These are phyloP conservation scores for Myioborus melanocephalus DNA, from an alignment of 2,797 vertebrate species.

Conservation along the genomic window DNA sequence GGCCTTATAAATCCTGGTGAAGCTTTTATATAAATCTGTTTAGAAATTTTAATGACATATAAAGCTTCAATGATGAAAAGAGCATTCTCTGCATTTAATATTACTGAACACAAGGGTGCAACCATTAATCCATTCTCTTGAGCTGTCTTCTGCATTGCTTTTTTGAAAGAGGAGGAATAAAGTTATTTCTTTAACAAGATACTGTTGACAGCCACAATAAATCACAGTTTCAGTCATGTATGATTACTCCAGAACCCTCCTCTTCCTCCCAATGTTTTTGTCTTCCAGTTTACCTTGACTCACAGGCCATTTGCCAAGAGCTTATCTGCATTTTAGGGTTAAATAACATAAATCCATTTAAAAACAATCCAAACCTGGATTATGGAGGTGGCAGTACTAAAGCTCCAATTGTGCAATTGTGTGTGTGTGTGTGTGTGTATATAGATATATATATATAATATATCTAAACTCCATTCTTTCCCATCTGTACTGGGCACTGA, in stretches of 20 bases:
- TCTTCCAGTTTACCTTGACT: neutral
- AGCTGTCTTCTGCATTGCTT: neutral
- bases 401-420: neutral
- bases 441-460: neutral
- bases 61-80: neutral
- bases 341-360: neutral
- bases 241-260: neutral
- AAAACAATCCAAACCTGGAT: neutral
- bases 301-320: neutral
- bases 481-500: neutral
- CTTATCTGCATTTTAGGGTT: neutral
- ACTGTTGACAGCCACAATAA: neutral
- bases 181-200: conserved; percentile 1
- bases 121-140: conserved; percentile 20
- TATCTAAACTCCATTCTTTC: neutral
- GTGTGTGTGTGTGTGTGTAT: no score
- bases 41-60: conserved; percentile 30
- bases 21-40: conserved; percentile 49
- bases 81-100: neutral
- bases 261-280: neutral
- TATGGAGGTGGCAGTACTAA: neutral
- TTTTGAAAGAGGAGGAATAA: neutral
- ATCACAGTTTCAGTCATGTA: neutral
- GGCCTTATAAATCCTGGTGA: conserved; percentile 27
- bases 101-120: conserved; percentile 18